Conservation (phyloP, 2,113 vertebrate species). For the Bambusicola thoracicus region DNA sequence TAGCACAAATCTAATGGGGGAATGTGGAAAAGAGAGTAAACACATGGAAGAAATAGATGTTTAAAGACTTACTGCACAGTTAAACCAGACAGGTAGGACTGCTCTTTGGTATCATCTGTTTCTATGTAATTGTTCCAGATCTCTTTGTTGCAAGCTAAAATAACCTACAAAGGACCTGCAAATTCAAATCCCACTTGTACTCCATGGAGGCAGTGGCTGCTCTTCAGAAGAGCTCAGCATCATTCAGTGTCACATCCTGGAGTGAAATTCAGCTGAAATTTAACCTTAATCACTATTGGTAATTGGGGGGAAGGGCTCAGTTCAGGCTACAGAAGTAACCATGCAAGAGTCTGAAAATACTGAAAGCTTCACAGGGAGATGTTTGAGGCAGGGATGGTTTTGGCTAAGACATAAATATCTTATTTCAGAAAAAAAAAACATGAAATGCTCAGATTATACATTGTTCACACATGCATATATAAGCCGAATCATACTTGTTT, state of each 20-base stretch:
- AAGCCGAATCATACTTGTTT: background rate
- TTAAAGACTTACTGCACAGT: background rate
- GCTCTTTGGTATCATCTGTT: background rate
- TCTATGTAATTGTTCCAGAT: background rate
- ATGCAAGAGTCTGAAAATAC: background rate
- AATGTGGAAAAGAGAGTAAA: background rate
- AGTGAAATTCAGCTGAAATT: constrained; percentile 2
- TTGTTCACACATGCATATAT: background rate
- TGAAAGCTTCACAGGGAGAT: background rate
- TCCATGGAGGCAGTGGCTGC: background rate
- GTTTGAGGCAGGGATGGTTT: background rate
- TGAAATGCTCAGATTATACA: background rate
- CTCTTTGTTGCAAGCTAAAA: background rate
- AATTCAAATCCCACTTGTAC: background rate
- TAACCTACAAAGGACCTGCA: background rate
- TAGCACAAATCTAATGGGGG: background rate
- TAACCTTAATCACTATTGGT: background rate
- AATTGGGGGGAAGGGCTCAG: background rate
- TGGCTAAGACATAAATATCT: background rate
- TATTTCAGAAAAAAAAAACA: constrained; percentile 17
- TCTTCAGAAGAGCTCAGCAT: background rate
- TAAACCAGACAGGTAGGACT: background rate
- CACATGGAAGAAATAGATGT: background rate
- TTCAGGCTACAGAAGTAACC: background rate
- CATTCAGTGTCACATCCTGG: background rate